phyloP scores from a whole-genome alignment of 2,888 invertebrate species.

The Invenusta paracnida region DNA sequence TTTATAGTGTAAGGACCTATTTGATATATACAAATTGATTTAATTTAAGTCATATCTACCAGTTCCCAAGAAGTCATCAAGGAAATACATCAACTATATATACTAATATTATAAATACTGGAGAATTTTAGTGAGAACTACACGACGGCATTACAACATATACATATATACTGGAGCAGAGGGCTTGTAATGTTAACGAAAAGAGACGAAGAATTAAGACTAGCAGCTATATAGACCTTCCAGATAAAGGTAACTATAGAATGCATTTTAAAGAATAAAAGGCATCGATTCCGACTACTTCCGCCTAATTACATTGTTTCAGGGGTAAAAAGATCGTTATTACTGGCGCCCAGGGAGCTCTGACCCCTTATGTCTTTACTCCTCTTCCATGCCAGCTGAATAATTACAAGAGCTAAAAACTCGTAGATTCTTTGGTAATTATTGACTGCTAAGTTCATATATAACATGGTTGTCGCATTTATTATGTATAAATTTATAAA shows the following conservation, averaged over 20 bases:
- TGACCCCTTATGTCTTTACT: not conserved
- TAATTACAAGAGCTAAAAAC: not conserved
- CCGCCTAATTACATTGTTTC: conserved; percentile 5
- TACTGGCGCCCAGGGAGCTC: not conserved
- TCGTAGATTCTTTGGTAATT: not conserved
- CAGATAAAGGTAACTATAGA: not conserved
- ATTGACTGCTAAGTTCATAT: not conserved
- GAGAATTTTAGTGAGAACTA: too few relatives aligned
- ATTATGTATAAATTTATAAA: not conserved
- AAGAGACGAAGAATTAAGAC: too few relatives aligned
- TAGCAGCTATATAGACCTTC: too few relatives aligned
- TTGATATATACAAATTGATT: conserved; percentile 24
- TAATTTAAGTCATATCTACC: not conserved
- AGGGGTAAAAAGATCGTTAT: not conserved
- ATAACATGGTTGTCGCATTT: not conserved
- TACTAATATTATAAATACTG: too few relatives aligned
- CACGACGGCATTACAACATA: too few relatives aligned
- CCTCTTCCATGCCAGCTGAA: not conserved
- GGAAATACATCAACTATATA: too few relatives aligned
- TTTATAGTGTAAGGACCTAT: not conserved
- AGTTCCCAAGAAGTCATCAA: too few relatives aligned
- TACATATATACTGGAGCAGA: too few relatives aligned
- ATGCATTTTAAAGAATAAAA: not conserved
- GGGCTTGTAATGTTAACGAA: too few relatives aligned
- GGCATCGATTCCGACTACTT: not conserved